Evolutionary conservation across 2,797 vertebrate genomes (phyloP), one percentile per base, ranked within the genome.

Genomic region (Betta splendens): DNA sequence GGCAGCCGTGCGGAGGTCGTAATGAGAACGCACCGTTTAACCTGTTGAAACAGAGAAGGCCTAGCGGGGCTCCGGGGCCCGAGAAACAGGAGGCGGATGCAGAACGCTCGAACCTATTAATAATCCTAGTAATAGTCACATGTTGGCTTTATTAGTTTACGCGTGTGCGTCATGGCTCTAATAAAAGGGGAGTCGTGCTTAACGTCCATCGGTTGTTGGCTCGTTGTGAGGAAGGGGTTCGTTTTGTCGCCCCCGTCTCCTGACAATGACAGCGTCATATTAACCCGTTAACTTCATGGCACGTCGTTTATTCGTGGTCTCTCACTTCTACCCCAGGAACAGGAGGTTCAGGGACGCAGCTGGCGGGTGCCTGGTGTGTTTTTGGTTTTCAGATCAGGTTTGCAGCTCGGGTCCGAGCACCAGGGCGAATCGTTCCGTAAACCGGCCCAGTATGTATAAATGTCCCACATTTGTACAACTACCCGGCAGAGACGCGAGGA

Each of bases 1-100:
- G 79, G 79, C 76, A 64, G 64, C 67, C 86, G 88, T 79, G 80
- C 87, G 84, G 77, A 72, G 72, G 75, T 83, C 75, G 79, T 83
- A 84, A 89, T 78, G 79, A 81, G 85, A 85, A 80, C 73, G 68
- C 74, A 77, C 64, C 75, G 74, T 43, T 81, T 75, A 85, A 89
- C 83, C 84, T 89, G 87, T 85, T 86, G 84, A 71, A 80, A 77
- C 62, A 33, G 60, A 72, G 82, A 15, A 22, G 62, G 28, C 57
- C 72, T 72, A 22, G 69, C 54, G 55, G 72, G 79, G 57, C 55
- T 72, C 74, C 65, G 50, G 69, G 73, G 69, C 67, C 55, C 64
- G 4, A 68, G 67, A 85, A 84, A 84, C 83, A 77, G 75, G 75
- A 78, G 64, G 73, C 83, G 86, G 83, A 84, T 78, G 75, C 77